Evolutionary conservation across 1,140 invertebrate species (phyloP).

Genomic region (Tetragonula clypearis): DNA sequence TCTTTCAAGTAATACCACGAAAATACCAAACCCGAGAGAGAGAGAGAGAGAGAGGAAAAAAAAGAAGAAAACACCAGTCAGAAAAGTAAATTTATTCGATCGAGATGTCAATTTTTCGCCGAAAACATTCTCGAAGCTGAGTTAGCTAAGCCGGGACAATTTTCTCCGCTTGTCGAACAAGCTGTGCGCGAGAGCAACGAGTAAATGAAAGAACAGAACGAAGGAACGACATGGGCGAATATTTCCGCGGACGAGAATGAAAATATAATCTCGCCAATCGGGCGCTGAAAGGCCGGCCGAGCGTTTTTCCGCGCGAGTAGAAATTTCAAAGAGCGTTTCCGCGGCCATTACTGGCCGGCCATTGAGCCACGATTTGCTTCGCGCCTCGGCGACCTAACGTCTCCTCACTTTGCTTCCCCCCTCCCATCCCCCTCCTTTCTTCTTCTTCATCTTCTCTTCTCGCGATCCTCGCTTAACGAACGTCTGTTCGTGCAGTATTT

Average conservation of each 20-base stretch:
- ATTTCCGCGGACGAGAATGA: conserved; percentile 5
- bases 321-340: conserved; percentile 40
- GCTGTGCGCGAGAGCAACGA: neutral
- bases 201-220: neutral
- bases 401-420: neutral
- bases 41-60: too few species aligned
- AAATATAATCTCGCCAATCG: conserved; percentile 55
- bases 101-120: too few species aligned
- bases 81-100: too few species aligned
- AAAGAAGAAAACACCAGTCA: too few species aligned
- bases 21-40: too few species aligned
- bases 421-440: too few species aligned
- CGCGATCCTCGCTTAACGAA: too few species aligned
- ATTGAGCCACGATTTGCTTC: neutral
- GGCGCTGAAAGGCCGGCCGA: conserved; percentile 7
- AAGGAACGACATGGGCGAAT: too few species aligned
- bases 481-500: neutral
- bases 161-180: too few species aligned
- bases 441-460: neutral
- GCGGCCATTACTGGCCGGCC: conserved; percentile 36
- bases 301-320: conserved; percentile 49
- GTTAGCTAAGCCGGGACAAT: too few species aligned
- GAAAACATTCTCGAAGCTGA: too few species aligned
- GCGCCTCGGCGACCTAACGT: neutral
- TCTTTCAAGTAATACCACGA: too few species aligned